phyloP scores from a whole-genome alignment of 2,797 vertebrate species.

The Emys orbicularis region DNA sequence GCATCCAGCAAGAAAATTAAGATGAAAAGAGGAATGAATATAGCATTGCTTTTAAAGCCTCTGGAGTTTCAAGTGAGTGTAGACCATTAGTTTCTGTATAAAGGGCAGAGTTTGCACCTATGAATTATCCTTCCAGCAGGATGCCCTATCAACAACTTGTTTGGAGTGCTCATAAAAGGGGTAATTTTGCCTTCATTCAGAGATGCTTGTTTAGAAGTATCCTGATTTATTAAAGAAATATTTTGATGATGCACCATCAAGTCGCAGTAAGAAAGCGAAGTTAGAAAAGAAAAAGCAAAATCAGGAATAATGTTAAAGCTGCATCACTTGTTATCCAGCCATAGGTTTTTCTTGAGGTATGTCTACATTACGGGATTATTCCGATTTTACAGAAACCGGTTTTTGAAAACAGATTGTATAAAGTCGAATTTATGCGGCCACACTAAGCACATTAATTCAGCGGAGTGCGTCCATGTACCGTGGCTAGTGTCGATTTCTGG shows the following conservation, averaged over 20 bases:
- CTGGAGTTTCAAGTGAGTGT: not conserved
- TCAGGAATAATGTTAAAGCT: not conserved
- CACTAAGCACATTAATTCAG: too few species aligned
- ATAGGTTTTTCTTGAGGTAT: not conserved
- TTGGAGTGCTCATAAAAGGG: not conserved
- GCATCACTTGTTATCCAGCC: not conserved
- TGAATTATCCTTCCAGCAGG: not conserved
- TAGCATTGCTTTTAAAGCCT: not conserved
- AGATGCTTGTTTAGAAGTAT: not conserved
- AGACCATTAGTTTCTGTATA: not conserved
- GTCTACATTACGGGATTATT: too few species aligned
- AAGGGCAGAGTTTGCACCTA: not conserved
- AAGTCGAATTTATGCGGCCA: too few species aligned
- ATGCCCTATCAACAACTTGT: not conserved
- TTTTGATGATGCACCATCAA: not conserved
- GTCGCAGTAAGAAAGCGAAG: not conserved
- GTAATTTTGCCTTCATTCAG: not conserved
- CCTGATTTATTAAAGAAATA: not conserved
- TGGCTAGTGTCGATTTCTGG: too few species aligned
- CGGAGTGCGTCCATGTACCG: too few species aligned
- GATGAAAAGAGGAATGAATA: not conserved
- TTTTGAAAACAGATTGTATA: too few species aligned
- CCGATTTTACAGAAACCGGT: too few species aligned
- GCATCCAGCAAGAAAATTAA: not conserved
- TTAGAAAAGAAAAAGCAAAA: not conserved